Evolutionary conservation across 2,113 vertebrate species (phyloP), one percentile per base, ranked within the genome.

Genomic region (Morone saxatilis): DNA sequence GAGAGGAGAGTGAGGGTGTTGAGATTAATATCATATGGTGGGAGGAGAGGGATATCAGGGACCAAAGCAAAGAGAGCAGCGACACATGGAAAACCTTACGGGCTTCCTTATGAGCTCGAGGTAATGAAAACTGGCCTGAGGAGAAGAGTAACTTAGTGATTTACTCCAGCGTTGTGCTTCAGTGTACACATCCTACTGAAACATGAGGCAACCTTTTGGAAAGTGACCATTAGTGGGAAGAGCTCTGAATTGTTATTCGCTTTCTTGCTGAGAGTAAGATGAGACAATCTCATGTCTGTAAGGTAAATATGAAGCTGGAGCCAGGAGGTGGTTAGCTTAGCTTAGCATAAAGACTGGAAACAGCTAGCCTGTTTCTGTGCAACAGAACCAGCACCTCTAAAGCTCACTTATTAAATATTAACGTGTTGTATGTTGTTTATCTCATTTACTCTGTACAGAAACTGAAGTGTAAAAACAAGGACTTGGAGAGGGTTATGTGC

Each of bases 1-100:
- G 69, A 73, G 72, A 78, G 66, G 14, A 67, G 67, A 72, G 67
- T 16, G 53, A 80, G 53, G 40, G 67, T 57, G 85, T 87, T 76
- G 25, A 62, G 67, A 80, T 80, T 61, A 83, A 71, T 76, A 83
- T 72, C 85, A 56, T 48, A 66, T 71, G 40, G 66, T 76, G 85
- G 51, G 59, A 67, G 65, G 63, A 70, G 75, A 69, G 40, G n/a
- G 78, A 69, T 43, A 13, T 36, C 51, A 75, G 59, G 51, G 78
- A 60, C 36, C 6, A 45, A 86, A 72, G 73, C 78, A 81, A 69
- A 77, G 69, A 50, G 54, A 77, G 54, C 60, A 36, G 16, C 69
- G 56, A 40, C 48, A 10, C 17, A 1, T 36, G 17, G 22, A 53
- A 68, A 60, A 69, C 17, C 50, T 65, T 4, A 22, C 40, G 6